phyloP scores from a whole-genome alignment of 2,113 vertebrate species.

The Callionymus lyra region DNA sequence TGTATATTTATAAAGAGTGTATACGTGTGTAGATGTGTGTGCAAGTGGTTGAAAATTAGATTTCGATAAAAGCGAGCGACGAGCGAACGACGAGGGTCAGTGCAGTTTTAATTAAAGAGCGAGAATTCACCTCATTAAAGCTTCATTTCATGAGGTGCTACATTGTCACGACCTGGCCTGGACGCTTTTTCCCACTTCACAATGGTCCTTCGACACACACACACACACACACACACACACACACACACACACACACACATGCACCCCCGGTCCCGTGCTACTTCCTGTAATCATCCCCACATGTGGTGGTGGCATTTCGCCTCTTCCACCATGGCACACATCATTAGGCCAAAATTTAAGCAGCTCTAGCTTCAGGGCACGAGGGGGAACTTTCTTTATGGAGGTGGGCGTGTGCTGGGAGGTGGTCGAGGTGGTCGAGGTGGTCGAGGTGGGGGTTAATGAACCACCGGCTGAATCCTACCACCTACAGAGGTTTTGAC shows the following conservation, averaged over 20 bases:
- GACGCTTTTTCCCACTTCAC: slow-evolving; percentile 49
- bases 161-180: slow-evolving; percentile 61
- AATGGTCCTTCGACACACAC: slow-evolving; percentile 59
- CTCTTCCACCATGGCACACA: slow-evolving; percentile 57
- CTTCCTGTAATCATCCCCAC: slow-evolving; percentile 70
- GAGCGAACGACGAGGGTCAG: slow-evolving; percentile 5
- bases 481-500: slow-evolving; percentile 64
- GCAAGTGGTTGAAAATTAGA: too few species aligned
- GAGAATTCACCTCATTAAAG: slow-evolving; percentile 31
- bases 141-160: slow-evolving; percentile 43
- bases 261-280: slow-evolving; percentile 50
- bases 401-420: slow-evolving; percentile 26
- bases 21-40: too few species aligned
- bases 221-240: slow-evolving; percentile 6
- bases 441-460: slow-evolving; percentile 48
- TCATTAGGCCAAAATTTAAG: slow-evolving; percentile 64
- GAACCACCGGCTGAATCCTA: slow-evolving; percentile 54
- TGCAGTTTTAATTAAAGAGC: slow-evolving; percentile 59
- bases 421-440: too few species aligned
- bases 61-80: too few species aligned
- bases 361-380: slow-evolving; percentile 54
- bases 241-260: slow-evolving; percentile 16
- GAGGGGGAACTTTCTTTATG: slow-evolving; percentile 52
- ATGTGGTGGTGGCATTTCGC: slow-evolving; percentile 64
- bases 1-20: too few species aligned